A percentile compares a stretch with the other conserved stretches of the same genome.
These are phyloP conservation scores for Sebastolobus altivelis DNA, from an alignment of 2,797 vertebrate genomes.

Conservation along the genomic window DNA sequence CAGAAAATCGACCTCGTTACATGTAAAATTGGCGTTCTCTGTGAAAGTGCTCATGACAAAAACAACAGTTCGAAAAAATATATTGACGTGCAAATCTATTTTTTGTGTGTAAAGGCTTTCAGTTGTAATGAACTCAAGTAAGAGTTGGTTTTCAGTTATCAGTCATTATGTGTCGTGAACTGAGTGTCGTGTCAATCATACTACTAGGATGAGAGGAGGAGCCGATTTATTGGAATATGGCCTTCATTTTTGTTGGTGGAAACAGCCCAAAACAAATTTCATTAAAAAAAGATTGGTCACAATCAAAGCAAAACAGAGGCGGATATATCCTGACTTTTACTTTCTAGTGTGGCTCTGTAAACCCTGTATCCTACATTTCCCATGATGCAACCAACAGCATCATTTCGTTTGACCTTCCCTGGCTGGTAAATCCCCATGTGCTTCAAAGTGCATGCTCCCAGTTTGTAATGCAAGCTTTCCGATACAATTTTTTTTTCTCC, in stretches of 20 bases:
- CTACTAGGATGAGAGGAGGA: accelerated
- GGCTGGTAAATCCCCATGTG: not conserved
- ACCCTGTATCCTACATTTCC: not conserved
- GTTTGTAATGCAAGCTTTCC: not conserved
- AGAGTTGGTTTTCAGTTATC: not conserved
- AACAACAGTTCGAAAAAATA: too few relatives aligned
- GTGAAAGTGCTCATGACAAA: too few relatives aligned
- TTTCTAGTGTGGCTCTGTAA: not conserved
- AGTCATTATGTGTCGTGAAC: not conserved
- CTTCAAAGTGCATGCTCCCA: not conserved
- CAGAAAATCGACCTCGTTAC: too few relatives aligned
- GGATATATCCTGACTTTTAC: not conserved
- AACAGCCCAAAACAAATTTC: too few relatives aligned
- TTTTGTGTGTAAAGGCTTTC: too few relatives aligned
- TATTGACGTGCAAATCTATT: too few relatives aligned
- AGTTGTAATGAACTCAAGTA: too few relatives aligned
- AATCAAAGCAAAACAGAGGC: not conserved
- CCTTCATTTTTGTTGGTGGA: too few relatives aligned
- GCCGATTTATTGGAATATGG: too few relatives aligned
- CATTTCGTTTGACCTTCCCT: not conserved
- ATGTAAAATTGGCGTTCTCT: too few relatives aligned
- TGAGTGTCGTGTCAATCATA: too few relatives aligned
- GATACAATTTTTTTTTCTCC: not conserved
- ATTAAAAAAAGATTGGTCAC: too few relatives aligned
- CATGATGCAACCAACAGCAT: not conserved